Percentiles rank a stretch among this genome's conserved stretches.
Evolutionary conservation across 2,113 vertebrate species (phyloP).

Genomic region (Sander lucioperca): DNA sequence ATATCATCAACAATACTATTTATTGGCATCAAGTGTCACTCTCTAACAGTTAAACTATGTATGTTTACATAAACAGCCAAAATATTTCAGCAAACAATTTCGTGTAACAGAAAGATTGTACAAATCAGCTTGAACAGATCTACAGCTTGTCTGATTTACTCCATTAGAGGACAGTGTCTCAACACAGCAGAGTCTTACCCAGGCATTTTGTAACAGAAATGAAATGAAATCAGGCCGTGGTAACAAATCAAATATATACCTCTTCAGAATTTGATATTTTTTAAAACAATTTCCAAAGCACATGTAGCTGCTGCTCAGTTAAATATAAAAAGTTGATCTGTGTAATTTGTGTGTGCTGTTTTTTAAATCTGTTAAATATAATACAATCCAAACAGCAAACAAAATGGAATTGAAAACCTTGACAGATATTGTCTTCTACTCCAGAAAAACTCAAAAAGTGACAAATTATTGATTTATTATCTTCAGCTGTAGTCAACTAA

Average conservation of each 20-base stretch:
- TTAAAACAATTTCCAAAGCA: neutral
- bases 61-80: neutral
- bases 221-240: neutral
- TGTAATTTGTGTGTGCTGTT: neutral
- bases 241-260: neutral
- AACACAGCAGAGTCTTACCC: neutral
- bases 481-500: neutral
- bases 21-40: neutral
- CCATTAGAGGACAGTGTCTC: conserved; percentile 48
- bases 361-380: too few species aligned
- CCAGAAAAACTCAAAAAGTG: neutral
- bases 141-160: neutral
- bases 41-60: neutral
- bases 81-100: neutral
- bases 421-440: neutral
- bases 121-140: neutral
- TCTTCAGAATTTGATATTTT: neutral
- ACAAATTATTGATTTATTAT: neutral
- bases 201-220: too few species aligned
- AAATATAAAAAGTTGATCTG: neutral
- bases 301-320: neutral
- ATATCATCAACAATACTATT: too few species aligned
- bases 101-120: neutral
- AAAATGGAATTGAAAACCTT: neutral
- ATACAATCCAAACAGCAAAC: neutral